phyloP scores from a whole-genome alignment of 2,113 vertebrate genomes.

The Okapia johnstoni region DNA sequence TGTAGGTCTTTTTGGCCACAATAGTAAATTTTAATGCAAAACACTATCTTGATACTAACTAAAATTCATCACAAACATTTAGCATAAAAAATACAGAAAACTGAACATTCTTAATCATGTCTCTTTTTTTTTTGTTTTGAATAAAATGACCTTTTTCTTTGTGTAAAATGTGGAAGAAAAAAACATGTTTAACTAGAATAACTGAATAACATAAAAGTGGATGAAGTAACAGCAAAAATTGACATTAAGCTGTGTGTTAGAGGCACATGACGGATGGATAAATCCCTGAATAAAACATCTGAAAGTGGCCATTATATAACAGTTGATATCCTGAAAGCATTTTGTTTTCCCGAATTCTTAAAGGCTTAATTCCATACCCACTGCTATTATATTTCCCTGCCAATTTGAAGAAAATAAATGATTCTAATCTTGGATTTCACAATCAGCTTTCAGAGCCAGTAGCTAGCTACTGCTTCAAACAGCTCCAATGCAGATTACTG shows the following conservation, averaged over 20 bases:
- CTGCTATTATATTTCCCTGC: constrained; percentile 27
- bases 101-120: not conserved
- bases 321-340: not conserved
- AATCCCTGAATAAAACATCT: not conserved
- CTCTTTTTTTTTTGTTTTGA: constrained; percentile 7
- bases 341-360: not conserved
- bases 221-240: not conserved
- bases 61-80: not conserved
- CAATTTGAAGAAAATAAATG: constrained; percentile 41
- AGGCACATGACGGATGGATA: not conserved
- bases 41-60: not conserved
- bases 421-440: constrained; percentile 54
- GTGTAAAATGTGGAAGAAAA: not conserved
- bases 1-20: not conserved
- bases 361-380: constrained; percentile 20
- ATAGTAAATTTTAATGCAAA: not conserved
- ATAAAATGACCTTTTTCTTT: not conserved
- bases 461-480: not conserved
- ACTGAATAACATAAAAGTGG: not conserved
- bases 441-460: constrained; percentile 28
- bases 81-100: not conserved
- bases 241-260: not conserved
- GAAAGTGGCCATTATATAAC: not conserved
- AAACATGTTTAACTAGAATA: not conserved
- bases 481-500: not conserved